Percentiles rank a stretch among this genome's conserved stretches.
These are phyloP conservation scores for Excalfactoria chinensis DNA, from an alignment of 2,113 vertebrate species.

Conservation along the genomic window DNA sequence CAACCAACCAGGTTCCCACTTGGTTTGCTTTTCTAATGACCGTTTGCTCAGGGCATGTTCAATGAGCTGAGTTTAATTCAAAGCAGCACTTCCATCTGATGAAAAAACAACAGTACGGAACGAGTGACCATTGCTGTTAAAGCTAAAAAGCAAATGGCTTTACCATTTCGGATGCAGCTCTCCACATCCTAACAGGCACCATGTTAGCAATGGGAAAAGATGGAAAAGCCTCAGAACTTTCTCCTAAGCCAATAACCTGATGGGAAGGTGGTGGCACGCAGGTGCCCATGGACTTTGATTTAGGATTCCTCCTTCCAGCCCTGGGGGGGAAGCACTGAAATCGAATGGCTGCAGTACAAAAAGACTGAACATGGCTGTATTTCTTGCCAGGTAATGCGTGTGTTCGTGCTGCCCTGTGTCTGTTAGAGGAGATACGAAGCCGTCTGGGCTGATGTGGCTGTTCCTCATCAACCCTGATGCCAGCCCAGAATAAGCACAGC, in stretches of 20 bases:
- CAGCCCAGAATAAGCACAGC: background rate
- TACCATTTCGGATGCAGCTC: background rate
- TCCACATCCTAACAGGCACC: background rate
- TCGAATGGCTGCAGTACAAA: too few species aligned
- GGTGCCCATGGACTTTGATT: background rate
- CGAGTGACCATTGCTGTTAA: background rate
- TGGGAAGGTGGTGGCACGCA: background rate
- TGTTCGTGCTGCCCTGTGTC: background rate
- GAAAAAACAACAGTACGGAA: background rate
- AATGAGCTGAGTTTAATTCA: background rate
- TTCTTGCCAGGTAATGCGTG: background rate
- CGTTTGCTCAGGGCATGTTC: background rate
- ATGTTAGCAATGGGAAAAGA: background rate
- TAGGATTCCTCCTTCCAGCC: background rate
- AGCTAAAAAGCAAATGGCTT: background rate
- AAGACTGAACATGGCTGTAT: background rate
- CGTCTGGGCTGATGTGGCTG: background rate
- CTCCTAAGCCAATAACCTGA: rapidly evolving
- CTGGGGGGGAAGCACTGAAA: background rate
- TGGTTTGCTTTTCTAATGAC: background rate
- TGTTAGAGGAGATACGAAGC: background rate
- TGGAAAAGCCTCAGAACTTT: background rate
- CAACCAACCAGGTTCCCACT: background rate
- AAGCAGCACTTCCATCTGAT: background rate
- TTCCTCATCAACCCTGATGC: background rate